Percentiles rank a stretch among this genome's conserved stretches.
Conservation (phyloP, 2,888 invertebrate genomes). For the Eupithecia dodoneata region DNA sequence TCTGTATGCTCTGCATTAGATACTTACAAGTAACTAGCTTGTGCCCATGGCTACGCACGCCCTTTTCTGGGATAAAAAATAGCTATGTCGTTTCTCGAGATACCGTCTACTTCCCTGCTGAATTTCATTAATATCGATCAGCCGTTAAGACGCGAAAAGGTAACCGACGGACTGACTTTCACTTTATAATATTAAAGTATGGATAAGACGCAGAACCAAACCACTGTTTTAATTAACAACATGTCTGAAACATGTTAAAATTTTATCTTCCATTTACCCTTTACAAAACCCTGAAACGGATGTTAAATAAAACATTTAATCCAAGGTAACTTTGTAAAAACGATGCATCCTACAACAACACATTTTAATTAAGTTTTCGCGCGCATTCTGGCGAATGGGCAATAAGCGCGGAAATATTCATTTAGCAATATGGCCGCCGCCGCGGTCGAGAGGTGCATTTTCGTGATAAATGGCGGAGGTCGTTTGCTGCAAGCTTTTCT, state of each 20-base stretch:
- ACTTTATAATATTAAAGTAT: too few relatives aligned
- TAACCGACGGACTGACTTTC: too few relatives aligned
- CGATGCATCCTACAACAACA: slow-evolving; percentile 36
- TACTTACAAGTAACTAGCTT: too few relatives aligned
- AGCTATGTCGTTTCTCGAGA: too few relatives aligned
- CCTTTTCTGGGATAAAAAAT: too few relatives aligned
- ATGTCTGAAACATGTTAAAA: neutral
- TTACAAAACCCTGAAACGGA: neutral
- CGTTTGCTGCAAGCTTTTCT: neutral
- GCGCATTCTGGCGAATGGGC: slow-evolving; percentile 36
- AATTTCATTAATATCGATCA: too few relatives aligned
- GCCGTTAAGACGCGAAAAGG: too few relatives aligned
- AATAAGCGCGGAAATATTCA: slow-evolving; percentile 33
- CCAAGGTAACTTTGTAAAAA: slow-evolving; percentile 23
- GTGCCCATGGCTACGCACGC: too few relatives aligned
- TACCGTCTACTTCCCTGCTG: too few relatives aligned
- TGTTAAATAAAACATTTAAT: slow-evolving; percentile 9
- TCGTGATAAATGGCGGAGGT: neutral
- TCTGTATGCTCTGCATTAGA: neutral
- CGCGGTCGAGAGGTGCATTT: slow-evolving; percentile 24
- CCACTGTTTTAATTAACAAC: neutral
- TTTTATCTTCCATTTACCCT: neutral
- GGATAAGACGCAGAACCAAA: neutral
- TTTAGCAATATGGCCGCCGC: slow-evolving; percentile 26
- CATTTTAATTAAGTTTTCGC: slow-evolving; percentile 48